Percentiles rank a stretch among this genome's conserved stretches.
Conservation (phyloP, 92 coral and sea anemone genomes). For the Desmophyllum pertusum region DNA sequence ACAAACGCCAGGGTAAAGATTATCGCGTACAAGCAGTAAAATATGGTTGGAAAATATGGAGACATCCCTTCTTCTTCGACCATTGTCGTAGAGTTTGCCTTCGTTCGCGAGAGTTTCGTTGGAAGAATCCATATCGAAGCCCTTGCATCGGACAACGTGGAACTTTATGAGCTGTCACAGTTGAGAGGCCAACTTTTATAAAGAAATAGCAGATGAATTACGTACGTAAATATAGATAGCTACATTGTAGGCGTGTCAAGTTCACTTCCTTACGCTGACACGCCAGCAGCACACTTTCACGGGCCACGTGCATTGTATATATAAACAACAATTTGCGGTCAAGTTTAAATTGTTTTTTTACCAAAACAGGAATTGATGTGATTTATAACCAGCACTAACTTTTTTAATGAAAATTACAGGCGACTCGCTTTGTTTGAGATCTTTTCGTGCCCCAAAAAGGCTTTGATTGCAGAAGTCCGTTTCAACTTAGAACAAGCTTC, state of each 20-base stretch:
- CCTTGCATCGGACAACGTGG: background rate
- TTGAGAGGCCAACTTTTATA: background rate
- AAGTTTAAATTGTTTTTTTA: background rate
- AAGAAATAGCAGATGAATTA: background rate
- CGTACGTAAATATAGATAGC: background rate
- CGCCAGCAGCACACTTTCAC: background rate
- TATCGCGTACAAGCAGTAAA: slow-evolving; percentile 53
- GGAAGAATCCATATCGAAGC: background rate
- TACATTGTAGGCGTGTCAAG: background rate
- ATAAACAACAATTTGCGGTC: background rate
- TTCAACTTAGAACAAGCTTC: background rate
- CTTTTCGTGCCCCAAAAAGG: background rate
- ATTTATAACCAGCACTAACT: background rate
- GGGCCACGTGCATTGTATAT: background rate
- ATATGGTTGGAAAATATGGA: slow-evolving; percentile 5
- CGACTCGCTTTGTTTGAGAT: background rate
- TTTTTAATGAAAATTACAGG: background rate
- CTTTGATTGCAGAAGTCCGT: background rate
- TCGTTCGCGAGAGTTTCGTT: slow-evolving; percentile 1
- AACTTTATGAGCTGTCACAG: background rate
- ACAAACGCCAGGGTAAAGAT: slow-evolving; percentile 65
- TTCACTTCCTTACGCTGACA: background rate
- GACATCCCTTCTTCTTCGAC: slow-evolving; percentile 11
- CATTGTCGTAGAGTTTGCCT: background rate
- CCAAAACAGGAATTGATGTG: background rate